These are phyloP conservation scores for Electrona antarctica DNA, from an alignment of 2,113 vertebrate genomes.

Conservation along the genomic window DNA sequence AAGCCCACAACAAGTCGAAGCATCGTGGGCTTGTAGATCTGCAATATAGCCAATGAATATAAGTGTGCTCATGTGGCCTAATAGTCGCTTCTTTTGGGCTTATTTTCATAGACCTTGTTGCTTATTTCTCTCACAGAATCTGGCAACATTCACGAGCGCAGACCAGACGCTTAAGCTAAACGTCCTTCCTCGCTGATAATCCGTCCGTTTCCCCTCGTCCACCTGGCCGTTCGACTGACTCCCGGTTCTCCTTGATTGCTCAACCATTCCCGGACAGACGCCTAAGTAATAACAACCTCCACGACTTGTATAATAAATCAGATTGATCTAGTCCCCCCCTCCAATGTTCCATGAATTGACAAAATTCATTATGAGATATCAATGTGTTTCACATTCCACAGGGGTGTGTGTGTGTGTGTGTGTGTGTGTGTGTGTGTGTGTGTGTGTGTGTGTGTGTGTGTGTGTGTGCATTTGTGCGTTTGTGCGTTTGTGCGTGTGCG, in stretches of 20 bases:
- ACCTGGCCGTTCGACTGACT: neutral
- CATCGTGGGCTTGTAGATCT: no score
- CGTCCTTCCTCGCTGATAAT: constrained; percentile 48
- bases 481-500: no score
- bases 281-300: constrained; percentile 43
- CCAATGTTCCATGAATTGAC: constrained; percentile 18
- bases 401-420: no score
- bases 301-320: constrained; percentile 58
- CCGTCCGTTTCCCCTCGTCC: constrained; percentile 43
- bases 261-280: constrained; percentile 46
- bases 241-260: constrained; percentile 39
- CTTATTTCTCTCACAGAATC: neutral
- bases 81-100: no score
- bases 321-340: constrained; percentile 15
- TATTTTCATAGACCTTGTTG: no score
- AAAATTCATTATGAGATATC: neutral
- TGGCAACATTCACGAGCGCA: constrained; percentile 32
- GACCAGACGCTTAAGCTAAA: constrained; percentile 53
- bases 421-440: no score
- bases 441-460: no score
- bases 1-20: no score
- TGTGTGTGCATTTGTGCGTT: no score
- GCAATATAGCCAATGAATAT: no score
- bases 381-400: no score
- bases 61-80: no score